Conservation (phyloP, 92 coral and sea anemone genomes). For the Palythoa grandiflora region DNA sequence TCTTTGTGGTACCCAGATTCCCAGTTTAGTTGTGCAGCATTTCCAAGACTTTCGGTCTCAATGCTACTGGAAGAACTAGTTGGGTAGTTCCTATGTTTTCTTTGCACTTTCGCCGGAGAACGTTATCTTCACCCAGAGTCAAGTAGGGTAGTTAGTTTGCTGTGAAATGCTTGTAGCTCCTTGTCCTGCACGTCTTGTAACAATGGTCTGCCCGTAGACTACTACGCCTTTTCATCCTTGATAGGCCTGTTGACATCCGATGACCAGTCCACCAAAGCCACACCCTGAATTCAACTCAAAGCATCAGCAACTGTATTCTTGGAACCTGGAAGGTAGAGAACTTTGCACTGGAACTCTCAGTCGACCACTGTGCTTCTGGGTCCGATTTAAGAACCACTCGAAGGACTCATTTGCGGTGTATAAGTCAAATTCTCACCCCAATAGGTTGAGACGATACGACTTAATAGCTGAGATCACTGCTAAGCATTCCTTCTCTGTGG, state of each 20-base stretch:
- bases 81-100: conserved; percentile 33
- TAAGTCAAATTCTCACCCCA: conserved; percentile 60
- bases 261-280: conserved; percentile 54
- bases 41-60: conserved; percentile 55
- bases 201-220: conserved; percentile 28
- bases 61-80: conserved; percentile 52
- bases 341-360: conserved; percentile 71
- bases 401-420: conserved; percentile 57
- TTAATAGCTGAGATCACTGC: conserved; percentile 63
- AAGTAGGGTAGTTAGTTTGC: conserved; percentile 44
- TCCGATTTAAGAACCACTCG: conserved; percentile 55
- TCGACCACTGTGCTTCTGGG: conserved; percentile 66
- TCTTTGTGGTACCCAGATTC: conserved; percentile 53
- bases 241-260: conserved; percentile 58
- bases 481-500: conserved; percentile 67
- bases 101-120: conserved; percentile 36
- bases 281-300: conserved; percentile 51
- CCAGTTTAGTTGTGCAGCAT: conserved; percentile 64
- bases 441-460: conserved; percentile 57
- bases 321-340: conserved; percentile 59
- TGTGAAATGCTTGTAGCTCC: conserved; percentile 48
- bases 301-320: conserved; percentile 65
- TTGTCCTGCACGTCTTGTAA: conserved; percentile 37
- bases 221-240: conserved; percentile 47
- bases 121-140: conserved; percentile 37